Evolutionary conservation across 2,797 vertebrate genomes (phyloP).

Genomic region (Taeniopygia guttata): DNA sequence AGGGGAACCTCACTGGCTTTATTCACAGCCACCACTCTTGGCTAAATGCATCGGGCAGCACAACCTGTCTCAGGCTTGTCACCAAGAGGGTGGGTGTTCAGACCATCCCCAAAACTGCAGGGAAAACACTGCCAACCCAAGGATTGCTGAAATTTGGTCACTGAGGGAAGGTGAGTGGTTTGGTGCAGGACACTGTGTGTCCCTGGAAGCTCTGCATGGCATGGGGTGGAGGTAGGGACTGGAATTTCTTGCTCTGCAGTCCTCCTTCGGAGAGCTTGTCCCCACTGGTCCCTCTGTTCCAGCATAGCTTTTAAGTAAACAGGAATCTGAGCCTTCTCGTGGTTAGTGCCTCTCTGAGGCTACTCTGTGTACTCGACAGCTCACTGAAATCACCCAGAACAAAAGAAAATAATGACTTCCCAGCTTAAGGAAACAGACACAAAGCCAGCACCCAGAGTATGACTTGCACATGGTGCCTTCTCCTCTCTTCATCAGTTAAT

Average conservation of each 20-base stretch:
- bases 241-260: not conserved
- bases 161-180: not conserved
- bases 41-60: not conserved
- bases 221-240: not conserved
- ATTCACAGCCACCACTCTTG: not conserved
- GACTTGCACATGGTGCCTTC: not conserved
- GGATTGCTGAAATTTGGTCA: not conserved
- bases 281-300: not conserved
- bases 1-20: not conserved
- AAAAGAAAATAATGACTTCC: slow-evolving; percentile 8
- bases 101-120: not conserved
- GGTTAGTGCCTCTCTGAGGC: not conserved
- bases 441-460: not conserved
- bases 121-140: not conserved
- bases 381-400: slow-evolving; percentile 13
- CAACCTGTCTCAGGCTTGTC: not conserved
- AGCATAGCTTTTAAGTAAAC: not conserved
- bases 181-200: not conserved
- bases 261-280: not conserved
- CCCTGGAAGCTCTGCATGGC: not conserved
- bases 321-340: not conserved
- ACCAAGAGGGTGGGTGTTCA: not conserved
- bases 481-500: slow-evolving; percentile 3
- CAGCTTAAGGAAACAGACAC: not conserved
- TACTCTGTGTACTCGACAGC: not conserved